Base-by-base conservation (phyloP, 1,140 invertebrate species). In the Lerema accius region DNA sequence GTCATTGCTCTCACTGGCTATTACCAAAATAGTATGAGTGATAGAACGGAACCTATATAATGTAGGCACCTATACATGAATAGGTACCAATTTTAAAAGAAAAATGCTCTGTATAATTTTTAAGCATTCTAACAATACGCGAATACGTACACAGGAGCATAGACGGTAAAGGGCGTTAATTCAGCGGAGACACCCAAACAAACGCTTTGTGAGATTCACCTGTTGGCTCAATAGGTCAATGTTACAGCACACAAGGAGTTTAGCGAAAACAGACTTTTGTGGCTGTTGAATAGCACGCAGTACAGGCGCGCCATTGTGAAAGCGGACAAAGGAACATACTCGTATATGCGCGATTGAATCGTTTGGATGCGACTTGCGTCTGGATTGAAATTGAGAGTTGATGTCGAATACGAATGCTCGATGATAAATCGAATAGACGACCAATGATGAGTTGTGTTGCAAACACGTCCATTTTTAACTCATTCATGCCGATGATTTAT, bases 141-240 rank as follows among this genome's bases (percentile, higher is more conserved):
- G 23, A 51, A 42, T 10, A 26, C 19, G 19, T 23, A 5, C 46
- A 68, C 51, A 37, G 53, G 63, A 32, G 26, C 42, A 56, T 16
- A 60, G 37, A 51, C 50, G 40, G 63, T 55, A 73, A 73, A 75
- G 72, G 71, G 76, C 69, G 69, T 73, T 83, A 84, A 82, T 82
- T 78, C 80, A 83, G 65, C 73, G 51, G 82, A 83, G 85, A 85
- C 84, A 89, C 84, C 81, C 84, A 89, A 89, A 89, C 84, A 89
- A 86, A 78, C 73, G 74, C 72, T 79, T 83, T 82, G 80, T 83
- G 70, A 80, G 58, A 71, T 70, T 80, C 82, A 86, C 83, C 82
- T 85, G 81, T 82, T 82, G 81, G 82, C 78, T 84, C 84, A 87
- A 85, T 89, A 86, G 84, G 84, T 87, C 86, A 89, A 85, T 87